phyloP scores from a whole-genome alignment of 2,888 invertebrate genomes.

The Apoderus coryli region DNA sequence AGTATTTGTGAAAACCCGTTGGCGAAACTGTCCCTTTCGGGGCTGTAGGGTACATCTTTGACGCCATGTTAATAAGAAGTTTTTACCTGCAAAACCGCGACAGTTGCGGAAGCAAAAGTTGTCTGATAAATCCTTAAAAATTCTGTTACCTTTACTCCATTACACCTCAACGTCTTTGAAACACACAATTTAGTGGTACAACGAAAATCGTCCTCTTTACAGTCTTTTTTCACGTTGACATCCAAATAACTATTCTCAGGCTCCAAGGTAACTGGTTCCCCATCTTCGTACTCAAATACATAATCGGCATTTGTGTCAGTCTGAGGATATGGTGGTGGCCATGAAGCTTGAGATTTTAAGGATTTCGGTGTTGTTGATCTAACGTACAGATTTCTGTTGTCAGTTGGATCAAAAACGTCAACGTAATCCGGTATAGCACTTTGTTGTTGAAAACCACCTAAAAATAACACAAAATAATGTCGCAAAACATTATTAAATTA shows the following conservation, averaged over 20 bases:
- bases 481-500: too few species aligned
- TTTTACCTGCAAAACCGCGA: too few species aligned
- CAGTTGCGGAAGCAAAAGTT: too few species aligned
- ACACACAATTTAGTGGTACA: conserved; percentile 37
- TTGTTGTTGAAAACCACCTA: too few species aligned
- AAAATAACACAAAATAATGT: too few species aligned
- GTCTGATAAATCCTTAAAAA: too few species aligned
- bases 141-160: conserved; percentile 35
- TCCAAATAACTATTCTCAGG: conserved; percentile 19
- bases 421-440: conserved; percentile 16
- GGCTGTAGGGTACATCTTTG: too few species aligned
- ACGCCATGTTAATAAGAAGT: too few species aligned
- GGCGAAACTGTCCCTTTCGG: too few species aligned
- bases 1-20: too few species aligned
- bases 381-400: conserved; percentile 10
- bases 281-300: conserved; percentile 27
- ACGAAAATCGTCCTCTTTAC: conserved; percentile 32
- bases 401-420: conserved; percentile 18
- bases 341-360: conserved; percentile 13
- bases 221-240: conserved; percentile 14
- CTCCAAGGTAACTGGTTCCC: conserved; percentile 20
- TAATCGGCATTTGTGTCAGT: conserved; percentile 28
- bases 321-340: conserved; percentile 25
- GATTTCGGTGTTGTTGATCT: conserved; percentile 16
- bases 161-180: conserved; percentile 39